Base-by-base conservation (phyloP, 2,797 vertebrate genomes). In the Gobio occitaniae region DNA sequence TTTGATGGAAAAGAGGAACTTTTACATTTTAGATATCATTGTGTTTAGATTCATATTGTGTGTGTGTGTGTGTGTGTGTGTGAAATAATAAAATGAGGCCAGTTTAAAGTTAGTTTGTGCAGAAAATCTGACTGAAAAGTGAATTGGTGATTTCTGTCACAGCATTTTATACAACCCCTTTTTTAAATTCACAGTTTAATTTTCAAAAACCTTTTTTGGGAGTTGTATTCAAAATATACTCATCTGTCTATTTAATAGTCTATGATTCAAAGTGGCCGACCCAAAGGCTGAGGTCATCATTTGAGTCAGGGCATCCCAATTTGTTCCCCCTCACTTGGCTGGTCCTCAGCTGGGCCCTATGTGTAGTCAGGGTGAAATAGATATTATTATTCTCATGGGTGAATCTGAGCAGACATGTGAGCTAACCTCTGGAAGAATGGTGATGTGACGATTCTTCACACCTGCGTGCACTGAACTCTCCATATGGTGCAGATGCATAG, bases 401-500 rank as follows among this genome's bases (percentile, higher is more conserved):
- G 41, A 77, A 74, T 52, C n/a, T 78, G 52, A 78, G 63, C 77
- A 86, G 83, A 89, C 75, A 75, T 76, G 71, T 83, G 71, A 70
- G 86, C 68, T 89, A 86, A 87, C 44, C 74, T 78, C 63, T 72
- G 52, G 63, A 72, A 61, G 21, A 63, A 77, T 48, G 70, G 88
- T 82, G 74, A 86, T 87, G 87, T 76, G 80, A 11, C 19, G 38
- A 44, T 63, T 38, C 12, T 59, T 32, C 48, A 50, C 77, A 32
- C 82, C 68, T 65, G 59, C 36, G 52, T 71, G 82, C 82, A 59
- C 29, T 71, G 50, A 61, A 88, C 56, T 59, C 74, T 84, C 84
- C 84, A 86, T 88, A 87, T 87, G 83, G 65, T 88, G 80, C 71
- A 85, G 48, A 90, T 85, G 82, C 52, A 86, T 83, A 74, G 65